A percentile compares a stretch with the other conserved stretches of the same genome.
These are phyloP conservation scores for Ornithorhynchus anatinus DNA, from an alignment of 2,113 vertebrate species.

Conservation along the genomic window DNA sequence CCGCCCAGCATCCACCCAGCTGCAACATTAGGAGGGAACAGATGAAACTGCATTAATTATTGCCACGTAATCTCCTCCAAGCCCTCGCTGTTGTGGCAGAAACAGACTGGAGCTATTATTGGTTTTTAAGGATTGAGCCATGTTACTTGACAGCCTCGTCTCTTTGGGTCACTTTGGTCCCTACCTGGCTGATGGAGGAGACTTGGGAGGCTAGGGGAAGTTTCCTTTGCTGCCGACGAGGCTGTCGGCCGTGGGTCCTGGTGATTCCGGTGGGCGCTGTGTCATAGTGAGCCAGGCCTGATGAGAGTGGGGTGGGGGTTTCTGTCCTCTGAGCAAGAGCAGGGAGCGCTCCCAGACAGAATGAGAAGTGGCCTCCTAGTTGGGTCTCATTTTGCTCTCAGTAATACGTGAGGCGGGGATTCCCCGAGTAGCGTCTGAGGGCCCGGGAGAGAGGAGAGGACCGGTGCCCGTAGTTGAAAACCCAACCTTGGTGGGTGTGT, in stretches of 20 bases:
- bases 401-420: no score
- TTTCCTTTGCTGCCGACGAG: no score
- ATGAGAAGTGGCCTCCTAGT: no score
- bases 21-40: not conserved
- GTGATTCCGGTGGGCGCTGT: no score
- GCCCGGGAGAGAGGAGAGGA: not conserved
- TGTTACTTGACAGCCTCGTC: not conserved
- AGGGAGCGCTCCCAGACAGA: no score
- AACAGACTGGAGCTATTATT: fast-evolving
- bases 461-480: not conserved
- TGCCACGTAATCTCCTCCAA: not conserved
- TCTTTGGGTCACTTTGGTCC: not conserved
- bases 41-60: not conserved
- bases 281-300: no score
- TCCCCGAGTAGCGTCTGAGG: not conserved
- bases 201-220: no score
- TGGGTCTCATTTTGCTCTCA: no score
- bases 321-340: no score
- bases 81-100: not conserved
- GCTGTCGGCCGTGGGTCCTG: no score
- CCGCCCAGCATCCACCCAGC: not conserved
- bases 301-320: no score
- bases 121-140: not conserved
- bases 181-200: no score
- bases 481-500: not conserved